These are phyloP conservation scores for Penaeus chinensis DNA, from an alignment of 1,140 invertebrate genomes.

Conservation along the genomic window DNA sequence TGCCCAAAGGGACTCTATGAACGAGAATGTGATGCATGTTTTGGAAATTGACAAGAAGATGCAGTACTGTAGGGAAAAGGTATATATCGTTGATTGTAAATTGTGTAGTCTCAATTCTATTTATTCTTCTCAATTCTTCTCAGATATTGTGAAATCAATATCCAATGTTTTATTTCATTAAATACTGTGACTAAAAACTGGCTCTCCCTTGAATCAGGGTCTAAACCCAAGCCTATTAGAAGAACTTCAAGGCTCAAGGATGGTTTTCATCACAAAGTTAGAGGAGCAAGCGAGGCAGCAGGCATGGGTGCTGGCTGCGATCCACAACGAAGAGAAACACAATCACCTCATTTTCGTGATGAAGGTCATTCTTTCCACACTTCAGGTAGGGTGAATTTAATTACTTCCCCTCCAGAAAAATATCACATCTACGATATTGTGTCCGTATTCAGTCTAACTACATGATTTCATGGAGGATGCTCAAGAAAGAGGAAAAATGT, in stretches of 20 bases:
- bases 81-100: neutral
- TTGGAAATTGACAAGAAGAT: slow-evolving; percentile 70
- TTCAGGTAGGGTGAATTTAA: slow-evolving; percentile 67
- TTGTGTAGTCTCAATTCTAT: too few species aligned
- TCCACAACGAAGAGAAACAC: slow-evolving; percentile 76
- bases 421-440: too few species aligned
- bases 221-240: slow-evolving; percentile 66
- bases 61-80: slow-evolving; percentile 66
- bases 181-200: neutral
- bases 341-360: slow-evolving; percentile 75
- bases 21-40: slow-evolving; percentile 73
- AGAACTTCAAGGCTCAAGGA: slow-evolving; percentile 70
- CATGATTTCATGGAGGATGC: too few species aligned
- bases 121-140: too few species aligned
- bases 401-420: too few species aligned
- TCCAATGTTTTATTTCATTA: too few species aligned
- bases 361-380: slow-evolving; percentile 72
- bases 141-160: too few species aligned
- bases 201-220: slow-evolving; percentile 55
- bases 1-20: slow-evolving; percentile 72
- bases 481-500: too few species aligned
- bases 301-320: slow-evolving; percentile 75
- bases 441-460: too few species aligned
- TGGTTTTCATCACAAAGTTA: slow-evolving; percentile 74
- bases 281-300: slow-evolving; percentile 74